Conservation (phyloP, 2,113 vertebrate genomes). For the Hyperopisus bebe region DNA sequence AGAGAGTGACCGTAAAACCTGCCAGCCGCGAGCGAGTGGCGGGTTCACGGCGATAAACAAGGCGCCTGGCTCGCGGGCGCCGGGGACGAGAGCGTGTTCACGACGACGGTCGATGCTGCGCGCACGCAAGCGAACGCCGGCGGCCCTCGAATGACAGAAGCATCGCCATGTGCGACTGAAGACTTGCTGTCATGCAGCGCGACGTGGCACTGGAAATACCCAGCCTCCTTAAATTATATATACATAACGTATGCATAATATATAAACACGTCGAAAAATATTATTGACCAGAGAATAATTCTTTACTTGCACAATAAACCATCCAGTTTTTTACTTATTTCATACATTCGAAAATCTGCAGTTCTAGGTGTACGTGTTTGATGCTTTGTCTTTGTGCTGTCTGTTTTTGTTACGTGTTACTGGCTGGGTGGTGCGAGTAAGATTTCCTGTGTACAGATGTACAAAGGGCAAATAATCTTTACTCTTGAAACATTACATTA, state of each 20-base stretch:
- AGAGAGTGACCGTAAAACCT: background rate
- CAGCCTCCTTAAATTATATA: background rate
- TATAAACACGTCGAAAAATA: background rate
- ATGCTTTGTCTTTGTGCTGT: background rate
- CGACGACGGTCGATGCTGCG: background rate
- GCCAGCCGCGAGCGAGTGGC: background rate
- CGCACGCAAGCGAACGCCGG: background rate
- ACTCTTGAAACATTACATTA: background rate
- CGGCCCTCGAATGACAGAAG: background rate
- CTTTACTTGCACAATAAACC: background rate
- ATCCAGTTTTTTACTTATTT: background rate
- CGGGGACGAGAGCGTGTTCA: background rate
- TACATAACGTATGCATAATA: background rate
- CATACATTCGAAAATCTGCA: background rate
- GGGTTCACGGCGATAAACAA: background rate
- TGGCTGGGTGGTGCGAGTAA: background rate
- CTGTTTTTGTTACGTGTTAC: background rate
- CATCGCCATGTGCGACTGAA: background rate
- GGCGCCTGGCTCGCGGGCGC: background rate
- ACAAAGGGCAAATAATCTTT: background rate
- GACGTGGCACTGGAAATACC: background rate
- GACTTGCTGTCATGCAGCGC: background rate
- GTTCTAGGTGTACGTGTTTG: background rate
- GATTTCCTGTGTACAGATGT: background rate
- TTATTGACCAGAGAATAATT: background rate